Conservation (phyloP, 1,140 invertebrate species). For the Nomia melanderi region DNA sequence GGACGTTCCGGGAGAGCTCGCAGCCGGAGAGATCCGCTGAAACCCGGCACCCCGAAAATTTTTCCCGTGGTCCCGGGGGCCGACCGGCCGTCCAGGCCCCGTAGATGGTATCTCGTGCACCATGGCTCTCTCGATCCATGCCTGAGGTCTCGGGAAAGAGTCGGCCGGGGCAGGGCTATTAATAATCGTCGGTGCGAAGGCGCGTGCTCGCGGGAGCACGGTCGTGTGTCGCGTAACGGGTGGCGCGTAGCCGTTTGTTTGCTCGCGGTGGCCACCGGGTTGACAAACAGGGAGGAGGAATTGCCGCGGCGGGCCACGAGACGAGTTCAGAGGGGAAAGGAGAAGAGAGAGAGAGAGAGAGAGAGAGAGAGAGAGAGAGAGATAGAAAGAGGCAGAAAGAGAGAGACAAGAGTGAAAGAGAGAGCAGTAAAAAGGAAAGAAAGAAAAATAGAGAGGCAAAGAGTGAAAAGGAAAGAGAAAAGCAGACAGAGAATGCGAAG, state of each 20-base stretch:
- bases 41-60: conserved; percentile 32
- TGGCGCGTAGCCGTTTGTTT: conserved; percentile 72
- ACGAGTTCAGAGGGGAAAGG: background rate
- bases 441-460: conserved; percentile 17
- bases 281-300: conserved; percentile 67
- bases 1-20: background rate
- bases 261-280: conserved; percentile 64
- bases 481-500: conserved; percentile 36
- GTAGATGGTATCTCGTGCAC: conserved; percentile 28
- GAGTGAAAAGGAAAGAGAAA: conserved; percentile 33
- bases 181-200: conserved; percentile 57
- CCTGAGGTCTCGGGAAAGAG: conserved; percentile 44
- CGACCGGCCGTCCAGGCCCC: no score
- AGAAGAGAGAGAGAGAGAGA: conserved; percentile 15
- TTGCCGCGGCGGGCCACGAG: conserved; percentile 11
- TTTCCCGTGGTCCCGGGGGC: background rate
- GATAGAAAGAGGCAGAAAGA: conserved; percentile 35
- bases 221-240: conserved; percentile 67
- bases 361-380: conserved; percentile 31
- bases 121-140: conserved; percentile 16
- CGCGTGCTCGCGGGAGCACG: conserved; percentile 52
- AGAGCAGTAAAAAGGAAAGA: background rate
- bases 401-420: conserved; percentile 34
- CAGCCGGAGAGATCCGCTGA: background rate
- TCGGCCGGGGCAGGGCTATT: conserved; percentile 49